Evolutionary conservation across 1,140 invertebrate genomes (phyloP).

Genomic region (Aphelenchoides fujianensis): DNA sequence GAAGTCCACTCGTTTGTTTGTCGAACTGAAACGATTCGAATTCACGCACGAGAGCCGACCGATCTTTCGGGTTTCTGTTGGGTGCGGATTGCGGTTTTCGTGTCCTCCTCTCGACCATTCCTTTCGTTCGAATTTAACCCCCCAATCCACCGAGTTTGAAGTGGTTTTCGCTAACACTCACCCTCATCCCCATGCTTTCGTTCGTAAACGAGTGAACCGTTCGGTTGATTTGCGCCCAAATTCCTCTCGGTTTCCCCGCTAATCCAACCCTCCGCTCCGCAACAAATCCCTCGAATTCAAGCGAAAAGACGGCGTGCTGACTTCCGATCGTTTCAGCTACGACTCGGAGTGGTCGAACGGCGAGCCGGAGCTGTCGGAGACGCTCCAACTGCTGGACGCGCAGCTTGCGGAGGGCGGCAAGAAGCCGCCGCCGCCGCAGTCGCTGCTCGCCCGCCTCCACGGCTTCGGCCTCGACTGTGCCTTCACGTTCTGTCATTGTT

Average conservation of each 20-base stretch:
- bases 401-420: not conserved
- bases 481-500: constrained; percentile 7
- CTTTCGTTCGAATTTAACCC: not conserved
- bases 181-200: not conserved
- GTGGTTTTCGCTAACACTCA: not conserved
- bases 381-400: constrained; percentile 6
- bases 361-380: constrained; percentile 19
- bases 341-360: not conserved
- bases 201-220: no score
- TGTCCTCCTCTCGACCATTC: not conserved
- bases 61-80: not conserved
- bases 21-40: not conserved
- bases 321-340: not conserved
- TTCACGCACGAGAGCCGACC: not conserved
- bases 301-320: no score
- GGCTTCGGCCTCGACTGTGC: not conserved
- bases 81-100: not conserved
- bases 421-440: not conserved
- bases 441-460: constrained; percentile 4
- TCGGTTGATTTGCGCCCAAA: not conserved
- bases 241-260: not conserved
- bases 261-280: no score
- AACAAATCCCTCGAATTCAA: no score
- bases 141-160: not conserved
- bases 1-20: not conserved